Base-by-base conservation (phyloP, 2,797 vertebrate species). In the Muscicapa striata region DNA sequence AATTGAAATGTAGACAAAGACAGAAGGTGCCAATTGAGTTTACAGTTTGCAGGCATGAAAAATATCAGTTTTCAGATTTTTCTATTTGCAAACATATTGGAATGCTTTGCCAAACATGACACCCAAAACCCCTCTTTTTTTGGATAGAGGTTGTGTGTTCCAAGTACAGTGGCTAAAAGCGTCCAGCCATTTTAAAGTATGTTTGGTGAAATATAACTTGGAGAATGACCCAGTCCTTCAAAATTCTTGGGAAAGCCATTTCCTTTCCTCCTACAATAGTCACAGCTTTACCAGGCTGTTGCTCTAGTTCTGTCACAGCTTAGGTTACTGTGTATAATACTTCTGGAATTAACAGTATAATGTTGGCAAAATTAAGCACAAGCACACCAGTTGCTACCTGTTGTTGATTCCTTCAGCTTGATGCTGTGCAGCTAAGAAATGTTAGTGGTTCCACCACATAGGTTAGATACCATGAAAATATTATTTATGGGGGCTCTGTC, bases 21-120 rank as follows among this genome's bases (percentile, higher is more conserved):
- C 43, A 81, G 76, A 77, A 92, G 69, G 49, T 4, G 49, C 61
- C 84, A 87, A 57, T 84, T 19, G 19, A 75, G 26, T 76, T 75
- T 88, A 30, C 32, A 86, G 88, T 87, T 61, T 80, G 36, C 46
- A 54, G 80, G 88, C 84, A 77, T n/a, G 8, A 87, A 43, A 78
- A 89, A 19, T 96, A 94, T 63, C 43, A 81, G 48, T 76, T 75
- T 67, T 95, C 66, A 83, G 29, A 62, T 51, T 96, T 96, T 86
- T 83, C 10, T 67, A 57, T 96, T 95, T 96, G 83, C 74, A 97
- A 94, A 96, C 77, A 70, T 49, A 74, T 72, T 23, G 67, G 48
- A 88, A 73, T 57, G 10, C 27, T 77, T 89, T 95, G 70, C 92
- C 93, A 95, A 72, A 96, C 89, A 78, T 84, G 89, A 91, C 89